Evolutionary conservation across 2,888 invertebrate genomes (phyloP), one percentile per base, ranked within the genome.

Genomic region (Mesorhabditis spiculigera): DNA sequence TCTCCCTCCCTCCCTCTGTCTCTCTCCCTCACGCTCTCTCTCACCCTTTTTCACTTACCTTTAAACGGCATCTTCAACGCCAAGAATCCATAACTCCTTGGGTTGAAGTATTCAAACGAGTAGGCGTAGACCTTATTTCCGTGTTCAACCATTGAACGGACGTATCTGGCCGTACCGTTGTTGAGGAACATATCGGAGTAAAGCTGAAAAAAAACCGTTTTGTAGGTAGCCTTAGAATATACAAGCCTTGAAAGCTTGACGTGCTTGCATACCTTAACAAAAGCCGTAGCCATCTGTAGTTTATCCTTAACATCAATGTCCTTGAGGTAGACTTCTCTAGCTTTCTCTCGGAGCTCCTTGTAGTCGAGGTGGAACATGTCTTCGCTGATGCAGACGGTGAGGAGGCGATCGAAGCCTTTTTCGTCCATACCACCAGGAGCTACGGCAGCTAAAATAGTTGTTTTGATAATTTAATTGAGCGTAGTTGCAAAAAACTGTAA

Each of bases 41-140:
- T 28, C 28, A 28, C 28, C 28, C 28, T 28, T 10, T 5, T 66
- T 44, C 42, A 16, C n/a, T 44, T 65, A 80, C 78, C 78, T 75
- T 74, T 73, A 70, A 82, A 83, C 13, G 83, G 82, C 66, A 80
- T 76, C n/a, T 78, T 67, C 5, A 78, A 66, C 0, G 77, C 71
- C 6, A 80, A 70, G n/a, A 81, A 72, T 28, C 78, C 79, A 67
- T 79, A 79, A 68, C 79, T 81, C 69, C 76, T 72, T 4, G 80
- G 80, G 63, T 81, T 81, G 69, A 68, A 79, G 69, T 80, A 79
- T 67, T 81, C 79, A 68, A 81, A 81, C 0, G 80, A 77, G 71
- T 81, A 81, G 72, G 80, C 72, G 71, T 67, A 81, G 2, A 79
- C 75, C 66, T 75, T 76, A 67, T 80, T 72, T 2, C 76, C 78